Evolutionary conservation across 2,888 invertebrate species (phyloP), one percentile per base, ranked within the genome.

Genomic region (Pemphredon lugubris): DNA sequence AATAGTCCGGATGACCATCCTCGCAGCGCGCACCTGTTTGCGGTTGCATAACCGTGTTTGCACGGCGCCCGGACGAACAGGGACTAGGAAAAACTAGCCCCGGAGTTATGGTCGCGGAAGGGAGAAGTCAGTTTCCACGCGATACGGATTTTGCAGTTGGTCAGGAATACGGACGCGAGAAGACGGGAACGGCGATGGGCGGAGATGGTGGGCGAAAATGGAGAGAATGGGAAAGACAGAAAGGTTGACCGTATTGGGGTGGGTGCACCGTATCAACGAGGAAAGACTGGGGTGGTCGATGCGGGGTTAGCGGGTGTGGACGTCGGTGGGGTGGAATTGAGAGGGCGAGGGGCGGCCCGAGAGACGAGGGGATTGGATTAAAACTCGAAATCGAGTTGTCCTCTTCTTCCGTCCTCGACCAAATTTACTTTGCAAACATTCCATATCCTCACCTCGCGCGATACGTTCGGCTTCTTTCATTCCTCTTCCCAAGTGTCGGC

Each of bases 361-460:
- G 53, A 16, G 53, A 16, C 34, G n/a, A 7, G 5, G n/a, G 39
- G 67, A 74, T 72, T 77, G 73, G 65, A 77, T 77, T 77, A 72
- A 77, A 79, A 77, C 77, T 77, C 75, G 63, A 73, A 73, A 79
- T 79, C 75, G 75, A 79, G 79, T 79, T 77, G 13, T 13, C 32
- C 50, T 14, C 26, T 18, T 20, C 2, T 20, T 18, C 7, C 44
- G 18, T 7, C 11, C n/a, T 34, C 34, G 9, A n/a, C 34, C n/a
- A 34, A 34, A 34, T 34, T 34, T 34, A 34, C 34, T 34, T 34
- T 34, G 34, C 34, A 34, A 34, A 34, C 34, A 34, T 34, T 34
- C 34, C 34, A n/a, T n/a, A n/a, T 34, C n/a, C 34, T n/a, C n/a
- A n/a, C 11, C n/a, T 34, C 34, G 1, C 34, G 34, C 34, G 34